Percentiles rank a stretch among this genome's conserved stretches.
Evolutionary conservation across 2,113 vertebrate species (phyloP).

Genomic region (Saccopteryx leptura): DNA sequence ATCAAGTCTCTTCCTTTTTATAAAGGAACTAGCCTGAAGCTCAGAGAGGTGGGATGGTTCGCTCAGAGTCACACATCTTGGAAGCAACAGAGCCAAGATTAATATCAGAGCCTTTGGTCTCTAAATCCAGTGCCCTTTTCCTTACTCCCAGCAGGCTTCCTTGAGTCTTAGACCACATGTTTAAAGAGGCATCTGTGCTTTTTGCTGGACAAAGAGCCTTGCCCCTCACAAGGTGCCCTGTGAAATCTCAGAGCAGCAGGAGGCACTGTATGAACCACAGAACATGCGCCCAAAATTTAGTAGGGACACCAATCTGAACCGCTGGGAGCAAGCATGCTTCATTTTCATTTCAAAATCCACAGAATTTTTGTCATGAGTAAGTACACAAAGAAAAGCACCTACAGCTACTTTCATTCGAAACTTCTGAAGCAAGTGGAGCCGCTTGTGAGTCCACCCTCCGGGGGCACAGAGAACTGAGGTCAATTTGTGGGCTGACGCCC

Average conservation of each 20-base stretch:
- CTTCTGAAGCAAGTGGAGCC: background rate
- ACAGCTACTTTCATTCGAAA: background rate
- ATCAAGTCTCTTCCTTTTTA: background rate
- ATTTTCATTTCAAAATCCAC: background rate
- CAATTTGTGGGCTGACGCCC: background rate
- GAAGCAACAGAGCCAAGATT: background rate
- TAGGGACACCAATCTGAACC: background rate
- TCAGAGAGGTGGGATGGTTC: background rate
- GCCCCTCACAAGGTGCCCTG: background rate
- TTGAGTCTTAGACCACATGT: background rate
- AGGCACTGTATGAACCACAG: background rate
- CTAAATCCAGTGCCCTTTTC: background rate
- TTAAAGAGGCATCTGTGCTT: background rate
- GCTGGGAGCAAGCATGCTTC: background rate
- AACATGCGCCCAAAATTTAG: background rate
- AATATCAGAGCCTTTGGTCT: background rate
- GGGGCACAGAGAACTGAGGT: background rate
- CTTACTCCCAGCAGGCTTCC: background rate
- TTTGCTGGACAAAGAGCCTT: background rate
- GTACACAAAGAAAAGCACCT: background rate
- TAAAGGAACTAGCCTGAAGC: background rate
- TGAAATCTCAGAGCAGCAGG: background rate
- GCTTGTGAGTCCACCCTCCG: rapidly evolving
- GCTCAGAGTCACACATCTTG: conserved; percentile 40
- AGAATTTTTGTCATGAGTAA: background rate